Percentiles rank a stretch among this genome's conserved stretches.
Conservation (phyloP, 2,888 invertebrate genomes). For the Agonopterix alstromeriana region DNA sequence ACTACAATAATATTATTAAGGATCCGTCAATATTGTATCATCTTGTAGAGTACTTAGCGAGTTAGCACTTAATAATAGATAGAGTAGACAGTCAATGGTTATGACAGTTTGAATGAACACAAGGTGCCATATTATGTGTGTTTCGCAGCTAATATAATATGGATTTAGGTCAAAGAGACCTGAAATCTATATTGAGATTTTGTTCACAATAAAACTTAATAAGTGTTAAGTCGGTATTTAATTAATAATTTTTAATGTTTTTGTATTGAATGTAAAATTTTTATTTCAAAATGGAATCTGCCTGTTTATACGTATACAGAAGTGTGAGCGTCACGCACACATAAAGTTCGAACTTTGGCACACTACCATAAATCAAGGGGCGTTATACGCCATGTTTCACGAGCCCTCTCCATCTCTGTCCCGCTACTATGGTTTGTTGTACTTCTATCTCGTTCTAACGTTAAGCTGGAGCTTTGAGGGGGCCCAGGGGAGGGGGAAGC, state of each 20-base stretch:
- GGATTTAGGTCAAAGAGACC: slow-evolving; percentile 37
- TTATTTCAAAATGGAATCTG: slow-evolving; percentile 3
- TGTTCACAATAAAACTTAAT: not conserved
- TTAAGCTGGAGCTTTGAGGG: slow-evolving; percentile 54
- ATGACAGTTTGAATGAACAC: slow-evolving; percentile 42
- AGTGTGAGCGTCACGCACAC: slow-evolving; percentile 53
- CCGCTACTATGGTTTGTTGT: slow-evolving; percentile 44
- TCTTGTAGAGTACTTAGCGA: not conserved
- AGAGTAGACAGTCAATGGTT: slow-evolving; percentile 31
- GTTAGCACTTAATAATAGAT: slow-evolving; percentile 1
- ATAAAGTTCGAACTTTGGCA: slow-evolving; percentile 73
- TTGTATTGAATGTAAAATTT: not conserved
- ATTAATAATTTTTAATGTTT: slow-evolving; percentile 8
- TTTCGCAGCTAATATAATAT: slow-evolving; percentile 23
- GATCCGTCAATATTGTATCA: no score
- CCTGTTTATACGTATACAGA: not conserved
- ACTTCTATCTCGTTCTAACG: slow-evolving; percentile 51
- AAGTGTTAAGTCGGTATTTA: not conserved
- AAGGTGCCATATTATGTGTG: slow-evolving; percentile 30
- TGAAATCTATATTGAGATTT: not conserved
- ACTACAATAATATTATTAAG: no score
- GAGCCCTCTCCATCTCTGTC: slow-evolving; percentile 58
- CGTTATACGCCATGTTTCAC: slow-evolving; percentile 78
- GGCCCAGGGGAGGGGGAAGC: slow-evolving; percentile 56
- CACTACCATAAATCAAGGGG: slow-evolving; percentile 76